Evolutionary conservation across 2,888 invertebrate species (phyloP), one percentile per base, ranked within the genome.

Genomic region (Caenorhabditis sp.): DNA sequence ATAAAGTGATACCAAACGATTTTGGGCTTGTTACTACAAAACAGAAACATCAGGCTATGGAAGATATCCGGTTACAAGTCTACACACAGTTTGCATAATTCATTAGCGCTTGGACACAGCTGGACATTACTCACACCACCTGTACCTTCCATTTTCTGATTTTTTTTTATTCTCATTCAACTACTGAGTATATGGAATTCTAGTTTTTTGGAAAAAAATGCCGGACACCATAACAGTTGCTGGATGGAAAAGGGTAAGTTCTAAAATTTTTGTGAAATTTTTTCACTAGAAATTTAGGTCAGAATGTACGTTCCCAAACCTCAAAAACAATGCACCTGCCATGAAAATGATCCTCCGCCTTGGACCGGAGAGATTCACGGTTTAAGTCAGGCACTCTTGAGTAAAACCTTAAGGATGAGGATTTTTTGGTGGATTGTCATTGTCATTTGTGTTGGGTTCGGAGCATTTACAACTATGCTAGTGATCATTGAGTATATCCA

Each of bases 351-450:
- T 24, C 88, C 88, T 8, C 89, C 90, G 1, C 88, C 90, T 0
- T 90, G 89, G 89, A 90, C 90, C 0, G 90, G 90, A 24, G 90
- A 90, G 79, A 85, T 90, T 51, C 90, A 90, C 80, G 90, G 89
- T 15, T 60, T 90, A 56, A 88, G 87, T 65, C 89, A 90, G 76
- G 89, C 87, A 32, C n/a, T 80, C 28, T 65, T 82, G 72, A 82
- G 81, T 24, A 69, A 70, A 84, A 89, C 90, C 1, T 60, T 89
- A 18, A 37, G 82, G 53, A 86, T 85, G 80, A 68, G 85, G 11
- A 80, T 84, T 2, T 90, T 90, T 62, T 90, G 90, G 90, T 90
- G 89, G 89, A 58, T 88, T n/a, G 87, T 90, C 18, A 81, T 90
- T 60, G 26, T 87, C 40, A 74, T 87, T 55, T 90, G 90, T 60